Evolutionary conservation across 64 coral and sea anemone species (phyloP), one percentile per base, ranked within the genome.

Genomic region (Stichodactyla mertensii): DNA sequence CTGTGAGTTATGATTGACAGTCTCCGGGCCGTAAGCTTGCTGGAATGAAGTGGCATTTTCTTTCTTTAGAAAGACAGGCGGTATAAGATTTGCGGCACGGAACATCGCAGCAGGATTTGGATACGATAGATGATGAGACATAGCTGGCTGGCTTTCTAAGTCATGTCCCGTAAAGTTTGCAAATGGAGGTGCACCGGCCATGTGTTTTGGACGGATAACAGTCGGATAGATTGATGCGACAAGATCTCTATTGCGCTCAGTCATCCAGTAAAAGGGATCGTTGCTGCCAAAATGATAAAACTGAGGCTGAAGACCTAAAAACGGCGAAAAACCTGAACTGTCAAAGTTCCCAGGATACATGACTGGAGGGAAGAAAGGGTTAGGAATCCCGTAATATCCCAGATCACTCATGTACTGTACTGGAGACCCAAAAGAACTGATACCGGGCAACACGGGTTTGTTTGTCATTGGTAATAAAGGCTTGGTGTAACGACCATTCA

Each of bases 41-140:
- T 58, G 56, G 56, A 11, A 11, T 27, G 24, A 4, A 10, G 24
- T 27, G 24, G 69, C 23, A 12, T 31, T 74, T 10, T 74, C 69
- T 74, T 23, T 74, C 27, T 23, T 74, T 11, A 74, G 24, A 74
- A 10, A 74, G 69, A 64, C 36, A 61, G 60, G 52, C 1, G 57
- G 83, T 11, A 85, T 85, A 0, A 85, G 83, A 14, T 85, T 85
- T 12, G 83, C 83, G 26, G 83, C 83, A 10, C 56, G 83, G 83
- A 85, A 85, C 83, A 85, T 85, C 7, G 55, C 83, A 6, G 83
- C 60, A 19, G 60, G 55, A 24, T 14, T 85, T 7, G 83, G 83
- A 64, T 85, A 85, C 80, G 80, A 10, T 51, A 20, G 12, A 31
- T 74, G 69, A 74, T 74, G 16, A 20, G 78, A 16, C 78, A 55